Base-by-base conservation (phyloP, 2,113 vertebrate genomes). In the Pimephales promelas region DNA sequence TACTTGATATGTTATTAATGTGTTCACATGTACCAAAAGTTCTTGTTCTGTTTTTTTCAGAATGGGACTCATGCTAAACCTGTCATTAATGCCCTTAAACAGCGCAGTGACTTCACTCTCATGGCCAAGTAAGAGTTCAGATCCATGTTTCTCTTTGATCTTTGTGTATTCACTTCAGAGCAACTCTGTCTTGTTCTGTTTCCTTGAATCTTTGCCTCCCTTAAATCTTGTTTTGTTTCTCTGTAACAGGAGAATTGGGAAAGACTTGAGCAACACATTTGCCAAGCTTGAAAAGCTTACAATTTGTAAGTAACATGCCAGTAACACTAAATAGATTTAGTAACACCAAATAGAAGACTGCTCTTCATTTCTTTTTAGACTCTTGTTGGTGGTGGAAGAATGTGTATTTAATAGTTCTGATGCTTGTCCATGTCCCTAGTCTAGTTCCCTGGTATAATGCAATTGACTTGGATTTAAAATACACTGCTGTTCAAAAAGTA, bases 231-330 rank as follows among this genome's bases (percentile, higher is more conserved):
- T 72, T 52, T 2, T 28, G 61, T 84, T 85, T 82, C 16, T 36
- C 14, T 31, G 11, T 87, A 80, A 36, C 87, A 98, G 97, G 94
- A 95, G 93, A 90, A 98, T 98, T 89, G 97, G 97, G 73, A 97
- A 96, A 90, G 97, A 98, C 91, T 92, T 98, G 86, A 98, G 96
- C 91, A 97, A 97, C 86, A 98, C 97, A 0, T 98, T 98, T 89
- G 95, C 96, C 92, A 98, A 98, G 92, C 89, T 98, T 91, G 97
- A 98, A 92, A 98, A 98, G 85, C 95, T 98, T 87, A 97, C 97
- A 0, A 96, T 97, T 90, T 92, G 97, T 98, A 93, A 97, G 97
- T 95, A 70, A 80, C 22, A 22, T 5, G 16, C 31, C 16, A 34
- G 22, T 57, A 24, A 74, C 5, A 68, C 11, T 47, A 47, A 14